Base-by-base conservation (phyloP, 2,113 vertebrate genomes). In the Dissostichus mawsoni region DNA sequence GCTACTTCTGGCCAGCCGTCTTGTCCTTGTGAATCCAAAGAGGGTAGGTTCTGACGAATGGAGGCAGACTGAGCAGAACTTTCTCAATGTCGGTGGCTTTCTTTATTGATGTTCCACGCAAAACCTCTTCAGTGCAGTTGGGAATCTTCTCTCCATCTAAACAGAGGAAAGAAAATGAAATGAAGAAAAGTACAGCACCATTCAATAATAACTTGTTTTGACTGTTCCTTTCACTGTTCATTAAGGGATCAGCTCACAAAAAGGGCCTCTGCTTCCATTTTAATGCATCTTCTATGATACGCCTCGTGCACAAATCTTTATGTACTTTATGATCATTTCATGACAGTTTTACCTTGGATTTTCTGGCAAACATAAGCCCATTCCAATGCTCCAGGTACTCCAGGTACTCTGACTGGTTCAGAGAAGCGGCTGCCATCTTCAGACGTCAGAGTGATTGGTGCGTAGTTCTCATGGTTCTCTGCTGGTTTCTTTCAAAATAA, bases 91-190 rank as follows among this genome's bases (percentile, higher is more conserved):
- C 77, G 4, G 6, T 76, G 11, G 78, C 92, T 86, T 64, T 92
- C 64, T 66, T 44, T 8, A 93, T 14, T 9, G 91, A 91, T 1
- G 75, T 76, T 33, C 79, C 81, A n/a, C 0, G 57, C 5, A 92
- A 76, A 45, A 69, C 47, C 13, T 65, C 36, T 48, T 83, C 75
- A 9, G 69, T 77, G 83, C 87, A 93, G 58, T 91, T 91, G 72
- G 92, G 91, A 71, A 94, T 93, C 4, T 81, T 90, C n/a, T 78
- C 81, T 50, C 77, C 91, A 78, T 89, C 93, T 93, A 17, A 68
- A 74, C 33, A 62, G 80, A 41, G 0, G 1, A 71, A 1, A 57
- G 14, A 56, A 55, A 14, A 63, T 36, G 0, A 36, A 45, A 14
- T 51, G 3, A 44, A 29, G 8, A 1, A 11, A 11, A 58, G 11